These are phyloP conservation scores for Anabacerthia variegaticeps DNA, from an alignment of 2,797 vertebrate genomes.

Conservation along the genomic window DNA sequence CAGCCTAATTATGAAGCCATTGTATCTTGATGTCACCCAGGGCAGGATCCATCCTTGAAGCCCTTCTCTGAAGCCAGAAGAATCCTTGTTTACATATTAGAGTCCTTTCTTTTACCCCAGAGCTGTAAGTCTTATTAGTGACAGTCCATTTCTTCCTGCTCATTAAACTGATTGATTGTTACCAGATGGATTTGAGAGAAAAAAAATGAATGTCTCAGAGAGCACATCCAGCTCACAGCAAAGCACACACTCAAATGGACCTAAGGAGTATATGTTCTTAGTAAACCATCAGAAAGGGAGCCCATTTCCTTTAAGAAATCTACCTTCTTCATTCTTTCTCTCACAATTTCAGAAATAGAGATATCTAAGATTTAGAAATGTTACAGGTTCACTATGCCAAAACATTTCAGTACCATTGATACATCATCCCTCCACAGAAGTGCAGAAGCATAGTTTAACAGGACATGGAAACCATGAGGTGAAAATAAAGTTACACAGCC, in stretches of 20 bases:
- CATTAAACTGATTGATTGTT: constrained; percentile 37
- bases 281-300: neutral
- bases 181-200: neutral
- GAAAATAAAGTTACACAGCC: neutral
- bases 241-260: neutral
- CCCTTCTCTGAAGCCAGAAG: neutral
- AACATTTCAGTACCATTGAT: neutral
- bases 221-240: neutral
- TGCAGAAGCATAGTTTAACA: neutral
- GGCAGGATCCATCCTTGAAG: neutral
- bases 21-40: neutral
- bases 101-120: neutral
- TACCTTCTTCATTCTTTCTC: neutral
- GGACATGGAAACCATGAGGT: accelerated
- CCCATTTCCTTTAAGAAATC: neutral
- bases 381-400: neutral
- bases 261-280: neutral
- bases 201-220: neutral
- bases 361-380: neutral
- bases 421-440: neutral
- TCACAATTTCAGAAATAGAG: neutral
- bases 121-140: neutral
- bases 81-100: neutral
- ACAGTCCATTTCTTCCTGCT: constrained; percentile 20
- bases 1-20: neutral